Evolutionary conservation across 2,797 vertebrate species (phyloP), one percentile per base, ranked within the genome.

Genomic region (Sarcoramphus papa): DNA sequence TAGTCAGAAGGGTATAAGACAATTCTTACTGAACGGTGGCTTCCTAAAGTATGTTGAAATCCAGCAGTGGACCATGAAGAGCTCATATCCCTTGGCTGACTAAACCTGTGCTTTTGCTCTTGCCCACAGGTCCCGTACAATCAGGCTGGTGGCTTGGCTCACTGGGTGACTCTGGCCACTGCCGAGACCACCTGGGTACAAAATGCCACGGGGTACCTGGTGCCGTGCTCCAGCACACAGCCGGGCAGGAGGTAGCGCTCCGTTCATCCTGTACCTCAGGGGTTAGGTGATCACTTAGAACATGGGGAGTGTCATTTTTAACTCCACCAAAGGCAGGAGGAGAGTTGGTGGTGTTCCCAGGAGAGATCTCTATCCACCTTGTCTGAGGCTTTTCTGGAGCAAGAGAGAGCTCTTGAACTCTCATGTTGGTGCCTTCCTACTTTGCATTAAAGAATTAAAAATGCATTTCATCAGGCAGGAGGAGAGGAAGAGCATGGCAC

Each of bases 371-470:
- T 64, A 31, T 31, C 62, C 54, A 31, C 23, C 14, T 12, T 77
- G 8, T 45, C n/a, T 64, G 56, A 86, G 33, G 30, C 59, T 93
- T 69, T 92, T 64, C 80, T 85, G 70, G 33, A 94, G 43, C 60
- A 43, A 63, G 67, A 37, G 54, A 79, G 54, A 59, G n/a, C 47
- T 54, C 60, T 74, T 77, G 25, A 40, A 6, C 24, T 76, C 48
- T 67, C 2, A 3, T 69, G 62, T 73, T 60, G 18, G 41, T 91
- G 50, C 54, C 43, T 88, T 80, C 31, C 28, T 88, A 40, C 54
- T 92, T 81, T 75, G 35, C 80, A 78, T 81, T 88, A 69, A 90
- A 92, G 80, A 84, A 95, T 88, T 93, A 81, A 92, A 84, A 88
- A 62, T 73, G 68, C n/a, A 56, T 76, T 89, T 83, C 45, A 91